Base-by-base conservation (phyloP, 2,888 invertebrate species). In the Blastobasis adustella region DNA sequence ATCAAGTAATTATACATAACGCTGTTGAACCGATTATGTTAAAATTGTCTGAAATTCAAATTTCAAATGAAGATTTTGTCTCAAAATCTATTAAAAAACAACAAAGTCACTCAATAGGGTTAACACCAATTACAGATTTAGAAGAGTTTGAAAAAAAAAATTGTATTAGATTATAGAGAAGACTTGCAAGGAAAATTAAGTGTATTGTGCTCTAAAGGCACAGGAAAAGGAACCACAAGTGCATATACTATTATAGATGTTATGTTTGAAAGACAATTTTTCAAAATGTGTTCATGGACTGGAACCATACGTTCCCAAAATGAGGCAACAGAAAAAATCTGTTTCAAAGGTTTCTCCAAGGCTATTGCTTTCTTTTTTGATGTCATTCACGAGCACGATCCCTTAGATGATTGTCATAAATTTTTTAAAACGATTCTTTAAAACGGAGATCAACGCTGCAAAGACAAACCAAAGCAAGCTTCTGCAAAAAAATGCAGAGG, bases 1-100 rank as follows among this genome's bases (percentile, higher is more conserved):
- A 49, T 49, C 49, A 49, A 49, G 49, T 23, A n/a, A 10, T 49
- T 7, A 49, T 49, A 44, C 49, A 49, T 44, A 49, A 43, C 49
- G 49, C 49, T 38, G 49, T 49, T 43, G 49, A 49, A 45, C 45
- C 44, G 44, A 49, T 44, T 45, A 37, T 37, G 7, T 8, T 36
- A 45, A 49, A 49, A 49, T 5, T 45, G 49, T 45, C 49, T 49
- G 49, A 45, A 49, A 9, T 49, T 45, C 49, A 49, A 49, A 45
- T 49, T 45, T 36, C 44, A 10, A 49, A 49, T 45, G 49, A 49
- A 49, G 49, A 49, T 45, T 49, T 49, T 49, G 44, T 49, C 44
- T 5, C 44, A 7, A 49, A 43, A 42, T 49, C 49, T 49, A 49
- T 49, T 49, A 49, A 36, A 44, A 38, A 42, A 49, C 43, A 49